Conservation (phyloP, 2,113 vertebrate species). For the Plecotus auritus region DNA sequence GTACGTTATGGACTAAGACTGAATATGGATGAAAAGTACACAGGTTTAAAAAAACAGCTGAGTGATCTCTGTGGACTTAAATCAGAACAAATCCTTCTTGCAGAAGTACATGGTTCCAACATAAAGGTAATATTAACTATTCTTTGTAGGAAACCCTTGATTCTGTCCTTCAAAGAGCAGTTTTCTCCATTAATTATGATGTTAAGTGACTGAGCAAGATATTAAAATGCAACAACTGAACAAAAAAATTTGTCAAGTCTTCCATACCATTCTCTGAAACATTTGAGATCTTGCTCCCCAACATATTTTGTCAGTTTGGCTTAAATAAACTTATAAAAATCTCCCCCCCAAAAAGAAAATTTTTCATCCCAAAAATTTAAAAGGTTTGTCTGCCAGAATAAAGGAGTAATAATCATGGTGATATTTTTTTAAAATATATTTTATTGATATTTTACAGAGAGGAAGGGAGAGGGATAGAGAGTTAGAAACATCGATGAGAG, state of each 20-base stretch:
- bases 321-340: not conserved
- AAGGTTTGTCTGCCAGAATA: not conserved
- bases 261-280: not conserved
- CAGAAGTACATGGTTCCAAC: slow-evolving; percentile 96
- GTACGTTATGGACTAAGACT: slow-evolving; percentile 92
- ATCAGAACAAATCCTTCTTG: slow-evolving; percentile 96
- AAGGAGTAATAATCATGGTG: not conserved
- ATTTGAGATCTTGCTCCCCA: not conserved
- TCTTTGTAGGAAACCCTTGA: not conserved
- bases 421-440: not conserved
- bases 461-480: too few relatives aligned
- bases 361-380: slow-evolving; percentile 5
- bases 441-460: too few relatives aligned
- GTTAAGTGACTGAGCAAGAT: slow-evolving; percentile 6
- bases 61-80: slow-evolving; percentile 95
- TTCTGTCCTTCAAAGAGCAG: slow-evolving; percentile 1
- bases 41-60: slow-evolving; percentile 95
- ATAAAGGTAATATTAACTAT: slow-evolving; percentile 87
- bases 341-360: not conserved
- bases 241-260: not conserved
- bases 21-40: slow-evolving; percentile 99
- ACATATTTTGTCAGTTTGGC: not conserved
- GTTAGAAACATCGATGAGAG: too few relatives aligned
- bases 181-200: slow-evolving; percentile 28
- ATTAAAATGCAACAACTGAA: not conserved